Conservation (phyloP, 2,888 invertebrate species). For the Drosophila falleni region DNA sequence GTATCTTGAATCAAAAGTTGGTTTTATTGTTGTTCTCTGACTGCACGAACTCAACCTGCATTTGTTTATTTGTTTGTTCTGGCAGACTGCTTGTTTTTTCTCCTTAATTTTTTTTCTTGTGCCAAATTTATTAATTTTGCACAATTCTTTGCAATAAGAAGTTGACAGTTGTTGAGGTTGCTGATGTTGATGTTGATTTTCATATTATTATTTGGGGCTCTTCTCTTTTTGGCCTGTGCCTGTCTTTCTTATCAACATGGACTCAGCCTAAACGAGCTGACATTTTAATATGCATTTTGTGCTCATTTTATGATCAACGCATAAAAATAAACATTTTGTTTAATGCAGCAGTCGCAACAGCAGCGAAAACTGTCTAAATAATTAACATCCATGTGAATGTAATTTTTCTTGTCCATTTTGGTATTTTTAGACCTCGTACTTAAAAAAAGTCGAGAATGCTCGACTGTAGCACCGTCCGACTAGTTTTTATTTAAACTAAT, state of each 20-base stretch:
- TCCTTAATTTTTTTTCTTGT: constrained; percentile 4
- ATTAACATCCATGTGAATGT: constrained; percentile 49
- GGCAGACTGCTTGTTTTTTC: constrained; percentile 27
- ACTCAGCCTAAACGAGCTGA: constrained; percentile 40
- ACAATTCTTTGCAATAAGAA: constrained; percentile 38
- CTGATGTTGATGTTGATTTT: constrained; percentile 15
- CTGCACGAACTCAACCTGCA: constrained; percentile 49
- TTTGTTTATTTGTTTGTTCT: constrained; percentile 76
- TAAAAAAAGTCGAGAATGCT: no score
- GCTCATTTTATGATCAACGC: constrained; percentile 47
- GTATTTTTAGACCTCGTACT: background rate
- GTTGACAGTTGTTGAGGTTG: constrained; percentile 36
- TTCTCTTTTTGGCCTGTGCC: constrained; percentile 37
- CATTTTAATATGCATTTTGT: constrained; percentile 73
- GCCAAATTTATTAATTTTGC: constrained; percentile 65
- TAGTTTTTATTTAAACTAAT: no score
- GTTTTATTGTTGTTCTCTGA: background rate
- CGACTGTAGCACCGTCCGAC: no score
- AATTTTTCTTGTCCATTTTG: constrained; percentile 17
- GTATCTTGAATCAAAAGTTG: constrained; percentile 25
- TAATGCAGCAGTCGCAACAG: constrained; percentile 31
- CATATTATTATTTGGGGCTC: constrained; percentile 13
- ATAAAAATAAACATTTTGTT: constrained; percentile 63
- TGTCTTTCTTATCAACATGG: constrained; percentile 40
- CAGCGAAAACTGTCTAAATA: constrained; percentile 58